These are phyloP conservation scores for Lepidocolaptes lacrymiger DNA, from an alignment of 2,797 vertebrate genomes.

Conservation along the genomic window DNA sequence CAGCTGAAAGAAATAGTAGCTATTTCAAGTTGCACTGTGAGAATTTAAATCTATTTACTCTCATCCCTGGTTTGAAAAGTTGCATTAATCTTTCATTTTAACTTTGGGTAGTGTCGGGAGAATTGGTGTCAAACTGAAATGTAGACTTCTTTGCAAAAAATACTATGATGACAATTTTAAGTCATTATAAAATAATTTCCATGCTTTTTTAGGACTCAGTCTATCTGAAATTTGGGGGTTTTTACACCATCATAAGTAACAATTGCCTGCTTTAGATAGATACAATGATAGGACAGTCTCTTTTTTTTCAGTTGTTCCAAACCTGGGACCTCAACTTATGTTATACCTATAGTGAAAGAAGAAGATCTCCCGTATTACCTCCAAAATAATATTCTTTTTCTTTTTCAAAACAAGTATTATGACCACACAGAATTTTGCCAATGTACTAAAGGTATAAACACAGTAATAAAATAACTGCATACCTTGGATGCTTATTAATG, in stretches of 20 bases:
- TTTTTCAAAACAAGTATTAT: neutral
- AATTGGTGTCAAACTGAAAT: neutral
- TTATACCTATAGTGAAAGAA: neutral
- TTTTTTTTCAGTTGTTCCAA: neutral
- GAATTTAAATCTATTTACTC: neutral
- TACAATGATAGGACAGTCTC: rapidly evolving
- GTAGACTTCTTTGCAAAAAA: neutral
- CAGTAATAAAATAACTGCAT: neutral
- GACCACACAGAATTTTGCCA: neutral
- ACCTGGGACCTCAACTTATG: neutral
- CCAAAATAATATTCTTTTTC: neutral
- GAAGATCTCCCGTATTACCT: neutral
- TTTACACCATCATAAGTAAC: neutral
- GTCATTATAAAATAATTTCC: neutral
- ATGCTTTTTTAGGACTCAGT: neutral
- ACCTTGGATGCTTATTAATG: neutral
- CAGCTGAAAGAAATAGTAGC: neutral
- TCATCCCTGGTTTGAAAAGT: neutral
- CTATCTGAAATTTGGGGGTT: neutral
- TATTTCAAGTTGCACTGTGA: neutral
- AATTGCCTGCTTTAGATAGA: neutral
- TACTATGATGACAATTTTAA: neutral
- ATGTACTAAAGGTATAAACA: neutral
- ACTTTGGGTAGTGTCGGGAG: neutral
- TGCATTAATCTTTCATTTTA: neutral